Evolutionary conservation across 2,797 vertebrate genomes (phyloP).

Genomic region (Pteronotus mesoamericanus): DNA sequence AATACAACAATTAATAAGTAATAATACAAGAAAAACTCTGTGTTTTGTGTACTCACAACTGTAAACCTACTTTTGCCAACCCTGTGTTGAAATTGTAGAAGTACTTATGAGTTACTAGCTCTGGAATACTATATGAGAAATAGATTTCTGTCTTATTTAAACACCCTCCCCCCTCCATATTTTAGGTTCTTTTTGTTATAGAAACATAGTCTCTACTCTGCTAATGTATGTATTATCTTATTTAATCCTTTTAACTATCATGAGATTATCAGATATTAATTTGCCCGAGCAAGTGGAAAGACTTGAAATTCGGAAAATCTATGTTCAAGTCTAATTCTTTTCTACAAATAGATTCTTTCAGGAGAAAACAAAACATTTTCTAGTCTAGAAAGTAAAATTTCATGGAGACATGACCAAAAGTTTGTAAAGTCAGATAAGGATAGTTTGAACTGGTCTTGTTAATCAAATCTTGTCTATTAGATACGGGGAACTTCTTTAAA

Average conservation of each 20-base stretch:
- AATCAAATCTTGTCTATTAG: background rate
- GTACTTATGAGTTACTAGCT: background rate
- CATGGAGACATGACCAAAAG: background rate
- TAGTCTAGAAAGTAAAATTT: background rate
- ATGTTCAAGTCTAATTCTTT: background rate
- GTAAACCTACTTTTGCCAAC: background rate
- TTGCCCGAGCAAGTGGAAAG: background rate
- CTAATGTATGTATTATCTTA: background rate
- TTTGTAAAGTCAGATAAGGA: conserved; percentile 18
- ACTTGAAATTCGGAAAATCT: background rate
- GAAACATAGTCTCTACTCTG: background rate
- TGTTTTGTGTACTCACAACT: background rate
- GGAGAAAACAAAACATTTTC: background rate
- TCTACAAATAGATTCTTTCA: background rate
- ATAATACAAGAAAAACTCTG: background rate
- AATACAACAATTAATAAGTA: background rate
- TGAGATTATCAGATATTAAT: background rate
- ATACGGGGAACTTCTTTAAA: background rate
- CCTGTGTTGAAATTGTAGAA: background rate
- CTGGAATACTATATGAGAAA: background rate
- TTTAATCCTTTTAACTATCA: background rate
- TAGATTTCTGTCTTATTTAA: background rate
- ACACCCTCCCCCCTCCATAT: background rate
- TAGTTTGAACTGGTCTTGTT: background rate
- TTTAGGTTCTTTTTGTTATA: background rate